These are phyloP conservation scores for Protonibea diacanthus DNA, from an alignment of 2,797 vertebrate genomes.

Conservation along the genomic window DNA sequence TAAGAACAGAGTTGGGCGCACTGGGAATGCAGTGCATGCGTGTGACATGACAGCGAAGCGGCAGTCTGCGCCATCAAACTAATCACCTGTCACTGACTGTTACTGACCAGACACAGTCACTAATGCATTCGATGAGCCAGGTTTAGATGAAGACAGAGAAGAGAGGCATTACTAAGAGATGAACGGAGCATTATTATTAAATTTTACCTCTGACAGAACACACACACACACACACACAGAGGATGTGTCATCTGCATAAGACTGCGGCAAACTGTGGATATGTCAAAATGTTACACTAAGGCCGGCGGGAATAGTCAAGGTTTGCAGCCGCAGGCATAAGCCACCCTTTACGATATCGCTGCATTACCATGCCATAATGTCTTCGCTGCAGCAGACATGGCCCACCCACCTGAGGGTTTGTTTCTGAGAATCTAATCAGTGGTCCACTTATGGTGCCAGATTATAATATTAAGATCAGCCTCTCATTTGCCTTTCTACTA, in stretches of 20 bases:
- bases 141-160: conserved; percentile 26
- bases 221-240: not conserved
- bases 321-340: conserved; percentile 38
- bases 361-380: conserved; percentile 16
- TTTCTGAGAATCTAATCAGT: not conserved
- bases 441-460: not conserved
- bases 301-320: not conserved
- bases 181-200: conserved; percentile 2
- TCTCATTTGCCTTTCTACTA: not conserved
- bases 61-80: conserved; percentile 19
- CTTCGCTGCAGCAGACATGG: conserved; percentile 19
- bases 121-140: conserved; percentile 15
- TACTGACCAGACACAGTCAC: conserved; percentile 34
- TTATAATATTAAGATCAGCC: not conserved
- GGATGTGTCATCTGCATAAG: conserved; percentile 23
- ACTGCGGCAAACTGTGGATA: not conserved
- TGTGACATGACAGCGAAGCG: conserved; percentile 51
- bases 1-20: conserved; percentile 61
- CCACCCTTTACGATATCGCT: conserved; percentile 1
- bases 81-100: conserved; percentile 55
- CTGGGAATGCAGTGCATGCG: conserved; percentile 27
- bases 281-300: conserved; percentile 8
- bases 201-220: conserved; percentile 17
- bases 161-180: conserved; percentile 23
- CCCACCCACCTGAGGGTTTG: conserved; percentile 14